Evolutionary conservation across 2,888 invertebrate genomes (phyloP).

Genomic region (Coelinius sp.): DNA sequence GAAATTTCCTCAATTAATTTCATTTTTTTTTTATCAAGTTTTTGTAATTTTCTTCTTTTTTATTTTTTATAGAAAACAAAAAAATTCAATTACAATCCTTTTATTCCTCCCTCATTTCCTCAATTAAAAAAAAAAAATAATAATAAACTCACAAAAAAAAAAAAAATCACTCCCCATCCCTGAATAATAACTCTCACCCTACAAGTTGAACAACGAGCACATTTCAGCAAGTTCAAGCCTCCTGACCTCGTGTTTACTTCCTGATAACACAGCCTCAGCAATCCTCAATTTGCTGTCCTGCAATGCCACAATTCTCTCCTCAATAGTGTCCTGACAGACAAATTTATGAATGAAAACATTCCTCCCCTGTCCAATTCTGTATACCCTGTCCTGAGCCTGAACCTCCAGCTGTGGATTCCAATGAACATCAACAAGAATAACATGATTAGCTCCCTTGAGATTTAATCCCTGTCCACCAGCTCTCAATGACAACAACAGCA

Average conservation of each 20-base stretch:
- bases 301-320: constrained; percentile 73
- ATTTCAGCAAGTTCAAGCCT: neutral
- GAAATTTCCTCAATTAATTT: too few relatives aligned
- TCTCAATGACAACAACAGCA: constrained; percentile 89
- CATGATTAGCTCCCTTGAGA: constrained; percentile 91
- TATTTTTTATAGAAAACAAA: too few relatives aligned
- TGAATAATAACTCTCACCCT: neutral
- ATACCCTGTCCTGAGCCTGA: constrained; percentile 95
- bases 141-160: too few relatives aligned
- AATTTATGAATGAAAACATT: constrained; percentile 79
- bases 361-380: constrained; percentile 90
- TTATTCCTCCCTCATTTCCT: too few relatives aligned
- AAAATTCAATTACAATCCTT: too few relatives aligned
- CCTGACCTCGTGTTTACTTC: too few relatives aligned
- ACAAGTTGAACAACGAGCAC: neutral
- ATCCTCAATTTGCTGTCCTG: neutral
- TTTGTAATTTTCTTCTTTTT: too few relatives aligned
- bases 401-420: constrained; percentile 98
- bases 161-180: too few relatives aligned
- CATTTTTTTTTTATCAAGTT: too few relatives aligned
- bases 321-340: constrained; percentile 80
- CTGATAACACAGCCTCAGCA: too few relatives aligned
- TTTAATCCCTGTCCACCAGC: constrained; percentile 97
- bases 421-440: constrained; percentile 91
- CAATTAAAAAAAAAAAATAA: too few relatives aligned